Base-by-base conservation (phyloP, 2,113 vertebrate genomes). In the Tangachromis dhanisi region DNA sequence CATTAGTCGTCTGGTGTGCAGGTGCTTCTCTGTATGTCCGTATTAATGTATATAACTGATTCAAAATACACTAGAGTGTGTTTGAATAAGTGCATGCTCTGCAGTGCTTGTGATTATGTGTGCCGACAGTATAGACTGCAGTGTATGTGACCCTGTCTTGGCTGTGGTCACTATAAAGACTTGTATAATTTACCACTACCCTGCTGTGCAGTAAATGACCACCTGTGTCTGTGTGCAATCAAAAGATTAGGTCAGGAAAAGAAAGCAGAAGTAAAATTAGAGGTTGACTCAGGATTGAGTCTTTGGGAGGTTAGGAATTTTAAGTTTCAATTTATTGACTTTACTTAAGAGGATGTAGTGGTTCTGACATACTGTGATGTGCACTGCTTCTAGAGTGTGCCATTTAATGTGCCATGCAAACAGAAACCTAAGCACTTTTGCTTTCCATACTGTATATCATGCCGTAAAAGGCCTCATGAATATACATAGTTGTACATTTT, bases 131-230 rank as follows among this genome's bases (percentile, higher is more conserved):
- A 35, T 59, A 24, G 14, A 45, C 40, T 26, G 13, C 21, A 14
- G 17, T 83, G 76, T 10, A 14, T 24, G n/a, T 80, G 86, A 88
- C 83, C 21, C 84, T 85, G 80, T 85, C 51, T 45, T 66, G 49
- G 68, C 40, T 79, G 47, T 40, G 31, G 38, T 71, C 47, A 24
- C 55, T 21, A 3, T 88, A 88, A 88, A 68, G 26, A 45, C 42
- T 38, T 88, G 80, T 92, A 88, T 92, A 92, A 83, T 71, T 83
- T 86, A 86, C 85, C 84, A 24, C 79, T 40, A 12, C 84, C 79
- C 80, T 13, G 68, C 54, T 42, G 89, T 86, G 90, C 61, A 35
- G 54, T 45, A 88, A 89, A 90, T 88, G 11, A 86, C 40, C 35
- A 35, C 9, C 3, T 33, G 35, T 12, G 19, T 57, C 40, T 3